A percentile compares a stretch with the other conserved stretches of the same genome.
Evolutionary conservation across 2,797 vertebrate species (phyloP).

Genomic region (Sebastolobus alascanus): DNA sequence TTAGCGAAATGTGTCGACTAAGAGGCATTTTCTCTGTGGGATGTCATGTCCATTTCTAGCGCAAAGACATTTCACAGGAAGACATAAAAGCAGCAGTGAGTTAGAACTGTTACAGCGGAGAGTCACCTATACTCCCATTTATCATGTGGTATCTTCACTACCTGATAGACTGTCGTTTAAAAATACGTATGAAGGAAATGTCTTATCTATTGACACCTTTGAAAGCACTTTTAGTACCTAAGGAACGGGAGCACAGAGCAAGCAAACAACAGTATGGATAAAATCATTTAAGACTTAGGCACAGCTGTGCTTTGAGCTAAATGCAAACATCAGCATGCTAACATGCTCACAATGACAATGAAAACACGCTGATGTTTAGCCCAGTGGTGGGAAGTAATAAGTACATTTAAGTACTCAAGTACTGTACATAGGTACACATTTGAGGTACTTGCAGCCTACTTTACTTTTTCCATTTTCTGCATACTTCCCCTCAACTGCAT

Average conservation of each 20-base stretch:
- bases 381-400: too few relatives aligned
- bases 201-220: too few relatives aligned
- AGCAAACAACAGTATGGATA: too few relatives aligned
- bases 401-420: too few relatives aligned
- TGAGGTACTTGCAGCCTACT: background rate
- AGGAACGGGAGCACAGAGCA: too few relatives aligned
- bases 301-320: too few relatives aligned
- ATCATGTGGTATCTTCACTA: background rate
- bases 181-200: background rate
- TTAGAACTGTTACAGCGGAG: background rate
- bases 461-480: background rate
- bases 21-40: constrained; percentile 70
- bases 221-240: too few relatives aligned
- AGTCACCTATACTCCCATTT: constrained; percentile 14
- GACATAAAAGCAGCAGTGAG: constrained; percentile 50
- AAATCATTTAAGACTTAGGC: too few relatives aligned
- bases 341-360: too few relatives aligned
- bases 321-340: too few relatives aligned
- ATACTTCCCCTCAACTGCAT: background rate
- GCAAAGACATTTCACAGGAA: constrained; percentile 69
- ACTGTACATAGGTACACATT: background rate
- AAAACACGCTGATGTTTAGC: too few relatives aligned
- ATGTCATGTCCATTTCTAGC: constrained; percentile 75
- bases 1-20: constrained; percentile 68
- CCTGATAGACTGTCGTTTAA: background rate